Evolutionary conservation across 2,113 vertebrate genomes (phyloP), one percentile per base, ranked within the genome.

Genomic region (Leptobrachium ailaonicum): DNA sequence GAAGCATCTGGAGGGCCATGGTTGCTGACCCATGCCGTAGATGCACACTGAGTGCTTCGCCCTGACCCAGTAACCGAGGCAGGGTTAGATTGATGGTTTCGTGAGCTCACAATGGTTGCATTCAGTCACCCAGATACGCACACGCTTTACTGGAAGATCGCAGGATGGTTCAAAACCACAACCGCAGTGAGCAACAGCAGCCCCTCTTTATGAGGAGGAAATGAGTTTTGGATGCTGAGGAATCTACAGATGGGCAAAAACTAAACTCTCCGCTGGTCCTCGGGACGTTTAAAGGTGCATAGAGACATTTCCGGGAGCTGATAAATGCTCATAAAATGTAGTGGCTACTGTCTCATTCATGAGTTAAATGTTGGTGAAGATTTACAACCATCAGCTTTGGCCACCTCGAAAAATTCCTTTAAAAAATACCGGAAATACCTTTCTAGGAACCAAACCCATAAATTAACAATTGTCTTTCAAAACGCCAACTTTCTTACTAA

Each of bases 151-250:
- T 64, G n/a, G 62, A 64, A 64, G 2, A n/a, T 64, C 4, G 20
- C 62, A 64, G 62, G 40, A 64, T 32, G 32, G n/a, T 64, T 20
- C 62, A 64, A 64, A 64, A 64, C 62, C 32, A 8, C 32, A 64
- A 64, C 62, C 62, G 32, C 62, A 64, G 4, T 64, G 62, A 64
- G 62, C 20, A 40, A 13, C 62, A 64, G 62, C 62, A 64, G 62
- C 62, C n/a, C 4, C 20, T 1, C 3, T 64, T 64, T 64, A 64
- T 40, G n/a, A 64, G 32, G 9, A 6, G 41, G 32, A 54, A 73
- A 41, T 58, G 2, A 14, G 41, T 74, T 44, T 40, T 43, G 42
- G 42, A 74, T 62, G 40, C 56, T 43, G 1, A 43, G 14, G 11
- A 63, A 40, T 74, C 44, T 74, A 43, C 67, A 69, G 13, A 69